Evolutionary conservation across 2,113 vertebrate genomes (phyloP).

Genomic region (Gadus macrocephalus): DNA sequence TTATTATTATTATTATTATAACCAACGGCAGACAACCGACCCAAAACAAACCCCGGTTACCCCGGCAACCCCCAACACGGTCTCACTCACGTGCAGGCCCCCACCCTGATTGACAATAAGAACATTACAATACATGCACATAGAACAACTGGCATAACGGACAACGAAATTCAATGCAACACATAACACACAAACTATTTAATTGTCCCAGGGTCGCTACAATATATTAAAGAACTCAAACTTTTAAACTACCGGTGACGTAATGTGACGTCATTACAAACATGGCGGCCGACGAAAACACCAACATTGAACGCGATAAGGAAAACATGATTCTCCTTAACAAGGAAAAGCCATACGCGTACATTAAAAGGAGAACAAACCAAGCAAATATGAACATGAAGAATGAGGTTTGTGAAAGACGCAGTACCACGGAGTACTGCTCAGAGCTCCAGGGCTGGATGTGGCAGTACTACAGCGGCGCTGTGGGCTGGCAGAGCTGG

Average conservation of each 20-base stretch:
- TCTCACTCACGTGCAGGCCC: too few relatives aligned
- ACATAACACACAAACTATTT: too few relatives aligned
- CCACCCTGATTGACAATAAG: too few relatives aligned
- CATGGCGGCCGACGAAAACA: conserved; percentile 69
- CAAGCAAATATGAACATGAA: neutral
- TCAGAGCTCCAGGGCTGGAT: conserved; percentile 89
- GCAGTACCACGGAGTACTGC: conserved; percentile 80
- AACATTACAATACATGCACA: too few relatives aligned
- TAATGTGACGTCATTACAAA: conserved; percentile 40
- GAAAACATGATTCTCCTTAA: conserved; percentile 21
- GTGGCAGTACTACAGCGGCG: conserved; percentile 90
- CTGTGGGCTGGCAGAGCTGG: conserved; percentile 86
- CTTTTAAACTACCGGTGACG: neutral
- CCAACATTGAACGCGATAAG: conserved; percentile 46
- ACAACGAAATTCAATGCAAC: too few relatives aligned
- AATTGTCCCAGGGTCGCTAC: too few relatives aligned
- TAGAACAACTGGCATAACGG: too few relatives aligned
- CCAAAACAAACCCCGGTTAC: too few relatives aligned
- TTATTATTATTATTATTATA: too few relatives aligned
- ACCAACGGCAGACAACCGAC: too few relatives aligned
- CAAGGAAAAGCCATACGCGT: conserved; percentile 12
- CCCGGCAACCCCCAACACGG: too few relatives aligned
- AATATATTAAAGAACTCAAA: too few relatives aligned
- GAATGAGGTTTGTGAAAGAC: conserved; percentile 6
- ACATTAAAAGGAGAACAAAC: neutral